Conservation (phyloP, 2,888 invertebrate species). For the Archips xylosteana region DNA sequence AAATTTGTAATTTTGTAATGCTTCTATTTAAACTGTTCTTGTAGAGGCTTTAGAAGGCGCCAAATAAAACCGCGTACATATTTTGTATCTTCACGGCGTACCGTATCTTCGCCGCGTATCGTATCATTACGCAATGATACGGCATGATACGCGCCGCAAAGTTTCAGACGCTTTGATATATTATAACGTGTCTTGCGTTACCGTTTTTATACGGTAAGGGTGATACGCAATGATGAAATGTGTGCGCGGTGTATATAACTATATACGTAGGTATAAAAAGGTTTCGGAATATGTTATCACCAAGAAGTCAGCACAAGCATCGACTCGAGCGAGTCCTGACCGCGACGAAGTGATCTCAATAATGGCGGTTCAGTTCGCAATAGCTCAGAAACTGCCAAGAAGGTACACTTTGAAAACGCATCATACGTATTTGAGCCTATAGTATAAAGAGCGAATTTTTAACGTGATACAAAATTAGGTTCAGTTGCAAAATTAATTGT, state of each 20-base stretch:
- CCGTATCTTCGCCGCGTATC: background rate
- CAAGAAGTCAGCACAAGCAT: conserved; percentile 19
- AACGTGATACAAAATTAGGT: too few relatives aligned
- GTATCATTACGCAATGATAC: background rate
- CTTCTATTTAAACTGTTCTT: background rate
- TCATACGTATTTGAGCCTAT: too few relatives aligned
- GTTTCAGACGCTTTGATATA: too few relatives aligned
- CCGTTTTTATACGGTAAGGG: background rate
- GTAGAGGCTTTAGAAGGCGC: background rate
- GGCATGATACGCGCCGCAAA: too few relatives aligned
- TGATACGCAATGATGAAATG: background rate
- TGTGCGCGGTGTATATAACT: background rate
- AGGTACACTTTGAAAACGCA: conserved; percentile 50
- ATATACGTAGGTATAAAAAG: background rate
- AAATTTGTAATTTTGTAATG: background rate
- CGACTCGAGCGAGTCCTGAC: conserved; percentile 55
- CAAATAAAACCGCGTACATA: background rate
- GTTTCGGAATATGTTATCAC: background rate
- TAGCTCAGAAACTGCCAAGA: conserved; percentile 68
- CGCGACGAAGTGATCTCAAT: conserved; percentile 80
- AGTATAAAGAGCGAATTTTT: too few relatives aligned
- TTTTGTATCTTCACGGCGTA: conserved; percentile 1
- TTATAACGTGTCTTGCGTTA: too few relatives aligned
- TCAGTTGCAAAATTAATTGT: too few relatives aligned
- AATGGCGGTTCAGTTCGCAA: conserved; percentile 57